A percentile compares a stretch with the other conserved stretches of the same genome.
Evolutionary conservation across 2,797 vertebrate species (phyloP).

Genomic region (Pangasius larnaudii): DNA sequence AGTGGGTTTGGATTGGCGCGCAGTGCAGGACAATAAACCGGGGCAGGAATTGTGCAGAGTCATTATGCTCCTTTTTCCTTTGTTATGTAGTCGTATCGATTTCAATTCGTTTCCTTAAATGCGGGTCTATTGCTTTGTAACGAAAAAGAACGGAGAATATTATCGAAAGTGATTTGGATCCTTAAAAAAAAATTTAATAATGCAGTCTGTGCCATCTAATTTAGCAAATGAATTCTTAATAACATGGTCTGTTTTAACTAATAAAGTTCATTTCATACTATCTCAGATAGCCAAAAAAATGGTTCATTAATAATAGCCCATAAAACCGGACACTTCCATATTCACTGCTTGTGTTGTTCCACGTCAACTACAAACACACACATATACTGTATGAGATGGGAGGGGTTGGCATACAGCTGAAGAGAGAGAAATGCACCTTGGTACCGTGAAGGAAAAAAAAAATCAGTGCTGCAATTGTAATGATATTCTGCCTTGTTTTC

Average conservation of each 20-base stretch:
- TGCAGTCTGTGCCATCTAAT: not conserved
- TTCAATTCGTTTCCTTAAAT: not conserved
- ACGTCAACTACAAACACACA: constrained; percentile 29
- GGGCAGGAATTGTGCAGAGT: constrained; percentile 9
- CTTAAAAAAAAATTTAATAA: not conserved
- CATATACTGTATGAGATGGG: constrained; percentile 10
- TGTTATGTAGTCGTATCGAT: not conserved
- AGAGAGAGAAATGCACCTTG: constrained; percentile 28
- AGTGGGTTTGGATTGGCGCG: constrained; percentile 12
- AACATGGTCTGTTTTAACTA: not conserved
- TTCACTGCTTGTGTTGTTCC: constrained; percentile 14
- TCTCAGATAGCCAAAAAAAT: not conserved
- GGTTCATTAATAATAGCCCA: not conserved
- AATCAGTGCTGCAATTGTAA: constrained; percentile 35
- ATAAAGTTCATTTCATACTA: not conserved
- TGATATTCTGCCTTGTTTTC: not conserved
- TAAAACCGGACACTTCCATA: not conserved
- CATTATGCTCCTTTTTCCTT: not conserved
- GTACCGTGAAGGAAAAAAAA: constrained; percentile 15
- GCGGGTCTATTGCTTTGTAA: not conserved
- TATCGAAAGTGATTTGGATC: not conserved
- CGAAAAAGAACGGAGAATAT: not conserved
- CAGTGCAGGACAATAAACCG: constrained; percentile 27
- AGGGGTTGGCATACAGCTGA: constrained; percentile 63
- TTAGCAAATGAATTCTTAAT: not conserved